Evolutionary conservation across 2,888 invertebrate species (phyloP), one percentile per base, ranked within the genome.

Genomic region (Polyploca ridens): DNA sequence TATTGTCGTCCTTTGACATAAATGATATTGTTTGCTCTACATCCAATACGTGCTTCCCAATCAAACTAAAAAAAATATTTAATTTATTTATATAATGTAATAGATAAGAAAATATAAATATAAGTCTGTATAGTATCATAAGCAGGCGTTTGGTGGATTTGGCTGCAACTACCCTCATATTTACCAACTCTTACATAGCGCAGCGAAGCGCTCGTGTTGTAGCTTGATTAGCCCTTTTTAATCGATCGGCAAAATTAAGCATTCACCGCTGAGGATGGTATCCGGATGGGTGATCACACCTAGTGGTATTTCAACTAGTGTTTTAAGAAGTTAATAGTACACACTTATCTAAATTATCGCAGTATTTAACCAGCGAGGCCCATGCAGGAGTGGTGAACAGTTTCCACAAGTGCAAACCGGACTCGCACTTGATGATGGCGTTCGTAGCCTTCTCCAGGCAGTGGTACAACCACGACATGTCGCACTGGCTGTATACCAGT

Each of bases 341-440:
- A 78, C 77, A 95, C 95, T 89, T 93, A 70, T 96, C 96, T 70
- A 96, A 92, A 63, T 88, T 88, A 73, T 96, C 95, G 73, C 96
- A 96, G 73, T 96, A 88, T 70, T 92, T 93, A 57, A 95, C 94
- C 14, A 96, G 87, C 14, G 91, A 90, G 67, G 89, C 94, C 93
- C 95, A 95, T 14, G 95, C 89, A 0, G 95, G 95, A 0, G 96
- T 96, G 16, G 95, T 88, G 57, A 96, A 85, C 62, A 96, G 88
- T 76, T 96, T 95, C 96, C 96, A 96, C 33, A 96, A 79, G 65
- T 96, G 96, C 63, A 96, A 85, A 1, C 96, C 96, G 46, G 94
- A 94, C 78, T 96, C 96, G 76, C 96, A 96, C 69, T 93, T 93
- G 60, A 94, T 86, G 65, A 96, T 94, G 6, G 96, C 95, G 0